A percentile compares a stretch with the other conserved stretches of the same genome.
These are phyloP conservation scores for Poecilia wingei DNA, from an alignment of 2,797 vertebrate genomes.

Conservation along the genomic window DNA sequence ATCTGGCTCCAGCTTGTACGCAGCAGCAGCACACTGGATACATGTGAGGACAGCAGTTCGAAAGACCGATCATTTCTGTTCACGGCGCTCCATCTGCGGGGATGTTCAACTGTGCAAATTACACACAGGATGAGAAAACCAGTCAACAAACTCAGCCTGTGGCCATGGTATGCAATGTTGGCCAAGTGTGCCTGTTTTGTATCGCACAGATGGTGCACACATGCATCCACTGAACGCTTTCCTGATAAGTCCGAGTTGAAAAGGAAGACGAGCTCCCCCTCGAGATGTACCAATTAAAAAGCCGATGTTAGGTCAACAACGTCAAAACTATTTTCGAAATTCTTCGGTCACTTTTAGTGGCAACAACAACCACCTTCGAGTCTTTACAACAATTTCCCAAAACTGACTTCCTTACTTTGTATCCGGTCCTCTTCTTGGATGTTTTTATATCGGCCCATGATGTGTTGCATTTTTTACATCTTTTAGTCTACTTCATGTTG, in stretches of 20 bases:
- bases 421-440: no score
- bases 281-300: constrained; percentile 50
- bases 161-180: constrained; percentile 72
- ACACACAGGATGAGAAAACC: constrained; percentile 50
- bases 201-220: constrained; percentile 80
- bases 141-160: constrained; percentile 66
- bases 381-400: not conserved
- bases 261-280: constrained; percentile 47
- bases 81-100: constrained; percentile 46
- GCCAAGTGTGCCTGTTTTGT: constrained; percentile 54
- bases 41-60: constrained; percentile 17
- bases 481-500: no score
- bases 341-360: constrained; percentile 2
- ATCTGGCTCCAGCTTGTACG: constrained; percentile 45
- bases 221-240: constrained; percentile 73
- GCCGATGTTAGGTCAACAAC: constrained; percentile 36
- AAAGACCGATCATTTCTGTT: constrained; percentile 37
- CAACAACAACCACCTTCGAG: not conserved
- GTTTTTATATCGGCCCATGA: no score
- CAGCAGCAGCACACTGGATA: constrained; percentile 6
- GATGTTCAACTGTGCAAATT: constrained; percentile 57
- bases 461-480: no score
- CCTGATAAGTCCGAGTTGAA: constrained; percentile 73
- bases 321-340: constrained; percentile 49
- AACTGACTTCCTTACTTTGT: no score